Base-by-base conservation (phyloP, 2,888 invertebrate genomes). In the Eugnorisma glareosa region DNA sequence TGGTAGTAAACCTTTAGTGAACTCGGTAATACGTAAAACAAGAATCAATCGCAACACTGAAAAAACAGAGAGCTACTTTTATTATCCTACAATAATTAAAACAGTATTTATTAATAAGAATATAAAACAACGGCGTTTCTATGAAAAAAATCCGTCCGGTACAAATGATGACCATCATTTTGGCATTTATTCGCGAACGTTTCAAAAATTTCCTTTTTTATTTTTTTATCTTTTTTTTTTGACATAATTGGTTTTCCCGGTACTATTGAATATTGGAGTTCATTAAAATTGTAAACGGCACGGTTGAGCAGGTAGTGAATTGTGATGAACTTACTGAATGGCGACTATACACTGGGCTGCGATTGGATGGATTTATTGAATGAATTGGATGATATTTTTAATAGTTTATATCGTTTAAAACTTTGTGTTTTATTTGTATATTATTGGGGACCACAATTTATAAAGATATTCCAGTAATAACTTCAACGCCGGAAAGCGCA, bases 281-380 rank as follows among this genome's bases (percentile, higher is more conserved):
- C 40, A 85, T 73, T 63, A 75, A 75, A 85, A 83, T 67, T 73
- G 61, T 75, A 67, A 70, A 63, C 35, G 73, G 15, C 21, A 37
- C 63, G 64, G 75, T 48, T 51, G 71, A 59, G 10, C 66, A 35
- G 69, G 35, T 31, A 61, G 13, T 31, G 75, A 77, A 78, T 80
- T 51, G 67, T 68, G 51, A 79, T 51, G 21, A 48, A 69, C 21
- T 64, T n/a, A 43, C n/a, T 69, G 28, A 77, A 59, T 66, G 31
- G 15, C 15, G 37, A 5, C 4, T 28, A 18, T 21, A 48, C 51
- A 51, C n/a, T 59, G 24, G n/a, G n/a, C 21, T 28, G 63, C 18
- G 40, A 69, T 63, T 35, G 43, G 2, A 54, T 37, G 28, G 24
- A 51, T 59, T 35, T 37, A 67, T 48, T 48, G 67, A 63, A 54